These are phyloP conservation scores for Decapterus maruadsi DNA, from an alignment of 2,797 vertebrate species.

Conservation along the genomic window DNA sequence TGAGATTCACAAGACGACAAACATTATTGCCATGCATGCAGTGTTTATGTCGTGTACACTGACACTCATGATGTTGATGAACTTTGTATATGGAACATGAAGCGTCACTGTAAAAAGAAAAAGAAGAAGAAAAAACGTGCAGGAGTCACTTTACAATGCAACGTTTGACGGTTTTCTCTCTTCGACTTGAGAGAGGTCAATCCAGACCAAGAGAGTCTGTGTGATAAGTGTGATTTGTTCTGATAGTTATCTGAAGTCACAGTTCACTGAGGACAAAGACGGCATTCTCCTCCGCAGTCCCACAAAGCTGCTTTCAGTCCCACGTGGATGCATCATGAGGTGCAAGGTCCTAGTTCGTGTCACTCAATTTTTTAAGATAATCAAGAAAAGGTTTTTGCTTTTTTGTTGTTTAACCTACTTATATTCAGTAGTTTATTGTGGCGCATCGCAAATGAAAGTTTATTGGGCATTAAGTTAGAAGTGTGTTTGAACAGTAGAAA, in stretches of 20 bases:
- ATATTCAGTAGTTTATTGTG: not conserved
- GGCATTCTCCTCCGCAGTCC: conserved; percentile 37
- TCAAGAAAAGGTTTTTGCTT: not conserved
- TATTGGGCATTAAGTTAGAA: not conserved
- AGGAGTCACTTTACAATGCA: not conserved
- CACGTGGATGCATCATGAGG: conserved; percentile 41
- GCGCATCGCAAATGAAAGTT: not conserved
- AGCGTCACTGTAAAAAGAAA: not conserved
- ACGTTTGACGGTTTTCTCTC: conserved; percentile 1
- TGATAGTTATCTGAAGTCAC: conserved; percentile 50
- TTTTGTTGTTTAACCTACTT: not conserved
- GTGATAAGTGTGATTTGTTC: conserved; percentile 51
- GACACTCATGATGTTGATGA: not conserved
- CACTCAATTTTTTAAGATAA: conserved; percentile 4
- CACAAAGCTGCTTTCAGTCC: conserved; percentile 41
- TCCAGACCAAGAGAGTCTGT: conserved; percentile 12
- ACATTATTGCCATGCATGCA: not conserved
- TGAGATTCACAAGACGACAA: not conserved
- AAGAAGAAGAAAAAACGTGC: too few species aligned
- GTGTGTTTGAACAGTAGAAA: not conserved
- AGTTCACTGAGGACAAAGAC: conserved; percentile 49
- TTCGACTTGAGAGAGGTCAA: conserved; percentile 20
- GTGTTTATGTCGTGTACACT: not conserved
- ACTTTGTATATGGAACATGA: not conserved
- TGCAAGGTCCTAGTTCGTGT: conserved; percentile 8